phyloP scores from a whole-genome alignment of 2,113 vertebrate species.

The Otus sunia region DNA sequence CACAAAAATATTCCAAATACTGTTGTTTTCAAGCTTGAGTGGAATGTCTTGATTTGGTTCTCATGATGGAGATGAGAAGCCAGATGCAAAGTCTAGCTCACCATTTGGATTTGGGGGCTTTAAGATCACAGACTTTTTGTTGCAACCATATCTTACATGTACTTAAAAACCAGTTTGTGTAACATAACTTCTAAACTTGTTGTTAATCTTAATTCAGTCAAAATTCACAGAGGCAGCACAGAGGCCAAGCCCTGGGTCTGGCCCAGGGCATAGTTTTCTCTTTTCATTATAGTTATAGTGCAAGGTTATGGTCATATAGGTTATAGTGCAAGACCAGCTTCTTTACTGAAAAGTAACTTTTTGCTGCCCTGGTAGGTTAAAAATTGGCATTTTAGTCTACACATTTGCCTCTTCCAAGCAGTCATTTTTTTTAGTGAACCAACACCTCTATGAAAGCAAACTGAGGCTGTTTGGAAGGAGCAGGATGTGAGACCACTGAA shows the following conservation, averaged over 20 bases:
- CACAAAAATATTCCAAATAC: neutral
- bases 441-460: neutral
- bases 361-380: neutral
- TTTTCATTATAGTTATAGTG: neutral
- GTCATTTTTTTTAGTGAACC: neutral
- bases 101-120: neutral
- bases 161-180: neutral
- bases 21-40: neutral
- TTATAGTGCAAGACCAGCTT: neutral
- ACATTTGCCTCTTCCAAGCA: neutral
- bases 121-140: neutral
- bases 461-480: neutral
- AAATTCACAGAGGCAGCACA: neutral
- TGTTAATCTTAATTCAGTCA: neutral
- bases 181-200: neutral
- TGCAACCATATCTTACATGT: neutral
- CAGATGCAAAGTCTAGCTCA: neutral
- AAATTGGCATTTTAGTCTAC: neutral
- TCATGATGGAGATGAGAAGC: neutral
- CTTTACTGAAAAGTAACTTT: neutral
- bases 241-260: neutral
- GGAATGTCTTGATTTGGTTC: neutral
- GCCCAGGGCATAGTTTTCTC: neutral
- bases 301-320: neutral
- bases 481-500: neutral